phyloP scores from a whole-genome alignment of 2,888 invertebrate genomes.

The Penaeus monodon region DNA sequence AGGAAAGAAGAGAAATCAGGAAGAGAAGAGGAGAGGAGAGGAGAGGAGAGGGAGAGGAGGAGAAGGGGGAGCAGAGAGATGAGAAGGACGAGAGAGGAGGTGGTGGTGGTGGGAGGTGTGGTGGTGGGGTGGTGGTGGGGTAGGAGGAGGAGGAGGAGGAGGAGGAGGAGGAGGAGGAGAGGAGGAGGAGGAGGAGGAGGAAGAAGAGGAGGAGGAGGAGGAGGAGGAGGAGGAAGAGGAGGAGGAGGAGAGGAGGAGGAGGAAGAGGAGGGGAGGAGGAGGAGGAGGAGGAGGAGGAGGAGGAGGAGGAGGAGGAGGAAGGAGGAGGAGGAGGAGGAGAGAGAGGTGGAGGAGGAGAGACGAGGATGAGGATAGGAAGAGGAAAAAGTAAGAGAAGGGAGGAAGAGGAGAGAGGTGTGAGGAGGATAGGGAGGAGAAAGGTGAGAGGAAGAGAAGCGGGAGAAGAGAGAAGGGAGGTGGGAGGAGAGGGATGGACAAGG shows the following conservation, averaged over 20 bases:
- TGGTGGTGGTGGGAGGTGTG: not conserved
- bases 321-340: not conserved
- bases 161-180: conserved; percentile 13
- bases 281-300: not conserved
- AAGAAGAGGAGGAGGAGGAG: not conserved
- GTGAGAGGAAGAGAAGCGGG: not conserved
- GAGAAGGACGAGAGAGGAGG: no score
- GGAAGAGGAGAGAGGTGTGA: not conserved
- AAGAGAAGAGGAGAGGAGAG: no score
- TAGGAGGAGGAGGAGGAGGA: not conserved
- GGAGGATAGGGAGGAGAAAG: not conserved
- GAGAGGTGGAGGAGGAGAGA: not conserved
- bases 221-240: not conserved
- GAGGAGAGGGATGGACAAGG: not conserved
- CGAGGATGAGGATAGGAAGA: not conserved
- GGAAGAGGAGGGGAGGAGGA: not conserved
- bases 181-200: conserved; percentile 8
- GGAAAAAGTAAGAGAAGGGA: not conserved
- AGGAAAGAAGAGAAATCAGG: no score
- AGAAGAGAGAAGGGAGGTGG: not conserved
- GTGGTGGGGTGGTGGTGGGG: not conserved
- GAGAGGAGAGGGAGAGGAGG: no score
- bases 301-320: not conserved
- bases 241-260: not conserved
- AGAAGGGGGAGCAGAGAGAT: no score